phyloP scores from a whole-genome alignment of 2,888 invertebrate species.

The Ganaspis brasiliensis region DNA sequence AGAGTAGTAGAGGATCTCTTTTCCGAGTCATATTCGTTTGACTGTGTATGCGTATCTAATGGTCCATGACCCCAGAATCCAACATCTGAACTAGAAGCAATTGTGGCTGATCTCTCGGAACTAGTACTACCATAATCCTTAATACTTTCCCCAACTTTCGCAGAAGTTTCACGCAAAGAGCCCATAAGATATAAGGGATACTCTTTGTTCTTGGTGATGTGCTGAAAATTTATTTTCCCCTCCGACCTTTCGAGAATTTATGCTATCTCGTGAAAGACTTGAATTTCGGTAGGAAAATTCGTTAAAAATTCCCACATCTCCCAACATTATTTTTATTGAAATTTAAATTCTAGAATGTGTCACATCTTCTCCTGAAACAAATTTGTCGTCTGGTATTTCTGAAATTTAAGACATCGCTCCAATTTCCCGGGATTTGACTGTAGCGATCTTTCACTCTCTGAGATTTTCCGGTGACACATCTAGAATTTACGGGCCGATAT shows the following conservation, averaged over 20 bases:
- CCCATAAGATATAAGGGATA: neutral
- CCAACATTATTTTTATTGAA: neutral
- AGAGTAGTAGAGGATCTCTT: neutral
- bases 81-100: conserved; percentile 36
- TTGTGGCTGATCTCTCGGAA: conserved; percentile 28
- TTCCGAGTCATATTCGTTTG: conserved; percentile 14
- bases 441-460: neutral
- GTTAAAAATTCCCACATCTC: neutral
- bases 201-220: neutral
- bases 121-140: conserved; percentile 17
- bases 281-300: neutral
- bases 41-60: conserved; percentile 25
- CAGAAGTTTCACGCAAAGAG: neutral
- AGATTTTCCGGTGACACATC: neutral
- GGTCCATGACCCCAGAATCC: conserved; percentile 26
- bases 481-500: neutral
- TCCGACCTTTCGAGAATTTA: neutral
- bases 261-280: neutral
- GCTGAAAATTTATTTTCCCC: conserved; percentile 6
- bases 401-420: neutral
- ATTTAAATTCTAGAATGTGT: neutral
- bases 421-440: neutral
- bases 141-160: conserved; percentile 32
- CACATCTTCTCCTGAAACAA: neutral
- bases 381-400: neutral